Evolutionary conservation across 2,888 invertebrate species (phyloP).

Genomic region (Leptarthrus brevirostris): DNA sequence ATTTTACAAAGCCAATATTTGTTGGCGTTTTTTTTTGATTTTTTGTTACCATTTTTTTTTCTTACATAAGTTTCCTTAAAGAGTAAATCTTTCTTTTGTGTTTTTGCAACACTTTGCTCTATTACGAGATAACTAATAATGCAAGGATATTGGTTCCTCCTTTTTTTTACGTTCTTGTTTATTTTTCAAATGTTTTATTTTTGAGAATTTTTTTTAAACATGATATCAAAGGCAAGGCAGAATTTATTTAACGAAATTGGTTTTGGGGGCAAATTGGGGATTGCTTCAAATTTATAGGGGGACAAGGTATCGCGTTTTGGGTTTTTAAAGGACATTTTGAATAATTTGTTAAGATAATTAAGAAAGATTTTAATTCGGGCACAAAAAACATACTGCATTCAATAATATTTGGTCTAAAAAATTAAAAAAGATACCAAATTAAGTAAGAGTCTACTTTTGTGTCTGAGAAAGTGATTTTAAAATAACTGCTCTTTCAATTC

Average conservation of each 20-base stretch:
- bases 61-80: slow-evolving; percentile 22
- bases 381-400: no score
- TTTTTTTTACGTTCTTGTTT: slow-evolving; percentile 25
- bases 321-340: no score
- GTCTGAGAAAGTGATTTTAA: no score
- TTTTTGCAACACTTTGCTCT: slow-evolving; percentile 44
- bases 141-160: slow-evolving; percentile 56
- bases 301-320: no score
- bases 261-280: no score
- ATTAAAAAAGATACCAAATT: no score
- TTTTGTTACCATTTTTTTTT: slow-evolving; percentile 30
- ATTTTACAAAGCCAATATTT: slow-evolving; percentile 8
- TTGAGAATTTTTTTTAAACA: neutral
- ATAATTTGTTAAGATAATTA: no score
- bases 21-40: neutral
- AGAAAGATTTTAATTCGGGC: no score
- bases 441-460: no score
- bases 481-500: no score
- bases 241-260: neutral
- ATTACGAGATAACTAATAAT: slow-evolving; percentile 51
- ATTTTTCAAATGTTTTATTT: slow-evolving; percentile 7
- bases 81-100: slow-evolving; percentile 1
- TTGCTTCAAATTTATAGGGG: no score
- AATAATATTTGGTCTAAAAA: no score
- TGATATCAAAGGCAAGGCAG: slow-evolving; percentile 16